A percentile compares a stretch with the other conserved stretches of the same genome.
These are phyloP conservation scores for Poecile montanus DNA, from an alignment of 2,797 vertebrate genomes.

Conservation along the genomic window DNA sequence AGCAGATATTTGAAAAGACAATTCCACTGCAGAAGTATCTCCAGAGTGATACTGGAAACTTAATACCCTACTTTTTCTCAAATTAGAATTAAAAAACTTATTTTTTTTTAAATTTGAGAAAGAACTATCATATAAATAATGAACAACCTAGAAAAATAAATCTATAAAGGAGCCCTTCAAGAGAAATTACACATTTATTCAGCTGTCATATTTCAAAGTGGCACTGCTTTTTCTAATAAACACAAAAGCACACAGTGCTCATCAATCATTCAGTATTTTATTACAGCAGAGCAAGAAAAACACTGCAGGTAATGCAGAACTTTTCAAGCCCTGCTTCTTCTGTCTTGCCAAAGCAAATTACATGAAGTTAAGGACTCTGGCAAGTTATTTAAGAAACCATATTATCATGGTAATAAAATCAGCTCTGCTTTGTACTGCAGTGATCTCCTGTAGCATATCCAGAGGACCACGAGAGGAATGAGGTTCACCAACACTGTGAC, in stretches of 20 bases:
- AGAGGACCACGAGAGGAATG: neutral
- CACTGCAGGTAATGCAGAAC: neutral
- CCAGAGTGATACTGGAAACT: no score
- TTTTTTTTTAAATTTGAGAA: neutral
- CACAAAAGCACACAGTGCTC: neutral
- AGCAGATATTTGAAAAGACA: neutral
- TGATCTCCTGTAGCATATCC: neutral
- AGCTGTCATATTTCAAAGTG: constrained; percentile 5
- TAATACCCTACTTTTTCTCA: neutral
- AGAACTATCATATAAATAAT: neutral
- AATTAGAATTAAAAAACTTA: neutral
- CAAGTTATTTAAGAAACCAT: neutral
- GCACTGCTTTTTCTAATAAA: constrained; percentile 1
- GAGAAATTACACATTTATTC: constrained; percentile 32
- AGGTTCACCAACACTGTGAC: neutral
- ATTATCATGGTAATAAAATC: neutral
- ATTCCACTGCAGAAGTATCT: neutral
- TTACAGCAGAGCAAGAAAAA: neutral
- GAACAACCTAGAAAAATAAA: neutral
- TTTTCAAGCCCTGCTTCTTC: neutral
- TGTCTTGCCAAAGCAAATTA: neutral
- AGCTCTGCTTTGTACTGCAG: neutral
- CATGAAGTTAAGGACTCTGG: neutral
- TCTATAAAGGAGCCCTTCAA: neutral
- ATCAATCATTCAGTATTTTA: constrained; percentile 26